Evolutionary conservation across 2,113 vertebrate species (phyloP).

Genomic region (Callipepla squamata): DNA sequence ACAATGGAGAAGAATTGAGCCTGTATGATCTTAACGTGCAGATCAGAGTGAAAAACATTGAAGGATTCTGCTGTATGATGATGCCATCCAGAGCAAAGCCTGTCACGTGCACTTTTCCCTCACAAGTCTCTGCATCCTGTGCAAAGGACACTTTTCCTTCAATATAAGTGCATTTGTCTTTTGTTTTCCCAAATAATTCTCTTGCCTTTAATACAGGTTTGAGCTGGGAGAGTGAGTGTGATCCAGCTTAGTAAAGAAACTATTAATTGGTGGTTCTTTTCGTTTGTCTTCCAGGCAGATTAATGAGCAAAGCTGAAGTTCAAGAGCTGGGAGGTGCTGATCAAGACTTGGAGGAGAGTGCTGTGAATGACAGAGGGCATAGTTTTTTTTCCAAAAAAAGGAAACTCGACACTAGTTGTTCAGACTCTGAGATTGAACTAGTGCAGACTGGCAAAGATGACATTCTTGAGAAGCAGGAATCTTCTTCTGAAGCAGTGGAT

Average conservation of each 20-base stretch:
- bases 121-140: neutral
- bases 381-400: slow-evolving; percentile 63
- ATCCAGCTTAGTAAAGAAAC: neutral
- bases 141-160: neutral
- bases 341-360: slow-evolving; percentile 9
- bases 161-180: neutral
- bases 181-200: neutral
- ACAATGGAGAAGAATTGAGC: neutral
- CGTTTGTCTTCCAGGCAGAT: slow-evolving; percentile 72
- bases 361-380: neutral
- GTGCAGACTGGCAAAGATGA: slow-evolving; percentile 21
- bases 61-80: neutral
- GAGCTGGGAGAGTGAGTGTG: neutral
- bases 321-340: neutral
- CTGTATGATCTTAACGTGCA: neutral
- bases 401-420: slow-evolving; percentile 57
- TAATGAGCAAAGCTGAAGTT: slow-evolving; percentile 71
- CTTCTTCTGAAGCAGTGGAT: neutral
- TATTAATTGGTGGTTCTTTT: neutral
- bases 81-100: neutral
- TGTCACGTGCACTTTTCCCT: neutral
- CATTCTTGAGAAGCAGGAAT: neutral
- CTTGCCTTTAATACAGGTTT: neutral
- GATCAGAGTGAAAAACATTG: neutral
- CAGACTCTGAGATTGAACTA: slow-evolving; percentile 65